Evolutionary conservation across 2,113 vertebrate species (phyloP).

Genomic region (Halcyon senegalensis): DNA sequence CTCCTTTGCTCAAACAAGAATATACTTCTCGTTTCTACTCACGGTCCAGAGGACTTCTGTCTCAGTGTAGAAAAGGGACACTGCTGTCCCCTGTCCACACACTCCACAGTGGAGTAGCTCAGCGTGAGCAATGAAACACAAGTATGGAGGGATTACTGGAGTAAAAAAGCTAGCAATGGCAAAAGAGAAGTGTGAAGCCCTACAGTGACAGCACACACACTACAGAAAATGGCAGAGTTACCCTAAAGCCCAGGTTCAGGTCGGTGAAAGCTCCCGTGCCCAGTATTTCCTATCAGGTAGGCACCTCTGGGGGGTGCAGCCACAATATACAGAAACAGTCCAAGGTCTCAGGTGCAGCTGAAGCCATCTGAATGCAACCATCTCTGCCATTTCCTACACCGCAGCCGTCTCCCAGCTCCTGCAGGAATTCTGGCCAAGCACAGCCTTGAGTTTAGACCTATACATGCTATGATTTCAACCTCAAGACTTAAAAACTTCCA

Average conservation of each 20-base stretch:
- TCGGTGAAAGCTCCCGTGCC: not conserved
- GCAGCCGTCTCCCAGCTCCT: not conserved
- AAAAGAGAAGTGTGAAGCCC: fast-evolving
- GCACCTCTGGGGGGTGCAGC: not conserved
- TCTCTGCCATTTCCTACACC: not conserved
- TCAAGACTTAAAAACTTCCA: not conserved
- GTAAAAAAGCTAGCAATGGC: not conserved
- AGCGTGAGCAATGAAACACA: not conserved
- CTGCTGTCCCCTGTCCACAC: not conserved
- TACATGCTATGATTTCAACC: fast-evolving
- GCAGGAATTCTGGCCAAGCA: not conserved
- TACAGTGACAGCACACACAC: not conserved
- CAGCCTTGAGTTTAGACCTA: not conserved
- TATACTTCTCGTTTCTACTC: not conserved
- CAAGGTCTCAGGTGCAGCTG: not conserved
- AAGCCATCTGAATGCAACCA: not conserved
- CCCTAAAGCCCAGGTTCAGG: not conserved
- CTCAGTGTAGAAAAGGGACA: not conserved
- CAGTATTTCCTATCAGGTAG: not conserved
- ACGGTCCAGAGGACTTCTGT: not conserved
- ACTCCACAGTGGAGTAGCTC: not conserved
- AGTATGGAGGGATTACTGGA: not conserved
- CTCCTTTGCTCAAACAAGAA: not conserved
- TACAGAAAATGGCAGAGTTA: not conserved
- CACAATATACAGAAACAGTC: not conserved